These are phyloP conservation scores for Scrobipalpa costella DNA, from an alignment of 2,888 invertebrate species.

Conservation along the genomic window DNA sequence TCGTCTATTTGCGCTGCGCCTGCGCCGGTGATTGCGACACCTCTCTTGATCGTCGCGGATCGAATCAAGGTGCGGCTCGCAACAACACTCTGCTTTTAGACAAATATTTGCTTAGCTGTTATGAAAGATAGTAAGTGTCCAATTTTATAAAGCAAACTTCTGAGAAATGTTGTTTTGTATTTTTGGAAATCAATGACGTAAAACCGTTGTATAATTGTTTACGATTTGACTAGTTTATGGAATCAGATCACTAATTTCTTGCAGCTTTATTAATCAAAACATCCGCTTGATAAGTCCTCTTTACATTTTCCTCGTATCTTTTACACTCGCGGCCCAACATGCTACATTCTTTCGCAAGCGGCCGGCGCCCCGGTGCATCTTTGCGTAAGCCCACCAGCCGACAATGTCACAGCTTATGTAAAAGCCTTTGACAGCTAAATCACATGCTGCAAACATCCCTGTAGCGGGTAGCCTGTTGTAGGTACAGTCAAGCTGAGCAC, in stretches of 20 bases:
- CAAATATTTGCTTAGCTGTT: slow-evolving; percentile 17
- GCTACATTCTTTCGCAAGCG: slow-evolving; percentile 53
- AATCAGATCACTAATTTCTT: background rate
- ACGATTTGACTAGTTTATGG: background rate
- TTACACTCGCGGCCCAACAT: slow-evolving; percentile 31
- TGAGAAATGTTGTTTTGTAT: background rate
- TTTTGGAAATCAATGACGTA: background rate
- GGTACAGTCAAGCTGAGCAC: background rate
- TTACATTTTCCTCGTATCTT: background rate
- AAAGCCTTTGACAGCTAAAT: slow-evolving; percentile 47
- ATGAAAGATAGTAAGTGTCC: slow-evolving; percentile 6
- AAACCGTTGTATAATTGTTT: background rate
- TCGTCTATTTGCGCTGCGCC: slow-evolving; percentile 48
- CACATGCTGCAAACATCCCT: slow-evolving; percentile 35
- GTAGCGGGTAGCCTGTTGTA: slow-evolving; percentile 4
- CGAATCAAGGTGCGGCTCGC: slow-evolving; percentile 21
- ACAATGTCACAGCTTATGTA: slow-evolving; percentile 67
- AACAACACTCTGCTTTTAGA: slow-evolving; percentile 8
- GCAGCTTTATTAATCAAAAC: background rate
- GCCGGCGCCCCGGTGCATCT: slow-evolving; percentile 52
- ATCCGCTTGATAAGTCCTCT: background rate
- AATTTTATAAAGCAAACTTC: background rate
- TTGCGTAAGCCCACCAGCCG: slow-evolving; percentile 57
- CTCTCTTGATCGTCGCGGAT: slow-evolving; percentile 29
- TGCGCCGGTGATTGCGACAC: slow-evolving; percentile 30